Conservation (phyloP, 2,113 vertebrate genomes). For the Zosterops pallidus region DNA sequence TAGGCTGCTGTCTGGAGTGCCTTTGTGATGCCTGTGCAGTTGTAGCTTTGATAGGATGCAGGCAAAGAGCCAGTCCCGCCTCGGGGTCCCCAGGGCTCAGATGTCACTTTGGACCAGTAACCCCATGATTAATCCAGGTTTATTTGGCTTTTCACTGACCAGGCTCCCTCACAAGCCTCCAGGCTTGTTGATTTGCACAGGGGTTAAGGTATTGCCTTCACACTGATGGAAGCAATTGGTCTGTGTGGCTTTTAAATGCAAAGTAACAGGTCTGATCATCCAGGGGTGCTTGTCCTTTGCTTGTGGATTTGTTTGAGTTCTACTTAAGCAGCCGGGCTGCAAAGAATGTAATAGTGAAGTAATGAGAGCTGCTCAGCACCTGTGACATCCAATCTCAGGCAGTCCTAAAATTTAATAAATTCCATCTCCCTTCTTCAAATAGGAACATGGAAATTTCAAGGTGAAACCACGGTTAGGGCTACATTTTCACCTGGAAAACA, state of each 20-base stretch:
- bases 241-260: background rate
- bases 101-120: background rate
- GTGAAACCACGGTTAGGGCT: background rate
- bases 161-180: background rate
- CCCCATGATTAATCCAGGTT: background rate
- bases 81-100: background rate
- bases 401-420: background rate
- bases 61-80: background rate
- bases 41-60: fast-evolving
- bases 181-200: background rate
- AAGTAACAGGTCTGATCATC: background rate
- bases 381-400: background rate
- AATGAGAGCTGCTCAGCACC: background rate
- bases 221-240: background rate
- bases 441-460: background rate
- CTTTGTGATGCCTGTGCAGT: background rate
- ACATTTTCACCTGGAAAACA: background rate
- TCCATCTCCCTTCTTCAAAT: background rate
- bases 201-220: background rate
- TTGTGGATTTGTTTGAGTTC: background rate
- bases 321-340: background rate
- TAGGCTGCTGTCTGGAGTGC: background rate
- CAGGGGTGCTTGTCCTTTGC: background rate
- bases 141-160: background rate
- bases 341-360: background rate